Base-by-base conservation (phyloP, 2,888 invertebrate species). In the Drosophila picticornis region DNA sequence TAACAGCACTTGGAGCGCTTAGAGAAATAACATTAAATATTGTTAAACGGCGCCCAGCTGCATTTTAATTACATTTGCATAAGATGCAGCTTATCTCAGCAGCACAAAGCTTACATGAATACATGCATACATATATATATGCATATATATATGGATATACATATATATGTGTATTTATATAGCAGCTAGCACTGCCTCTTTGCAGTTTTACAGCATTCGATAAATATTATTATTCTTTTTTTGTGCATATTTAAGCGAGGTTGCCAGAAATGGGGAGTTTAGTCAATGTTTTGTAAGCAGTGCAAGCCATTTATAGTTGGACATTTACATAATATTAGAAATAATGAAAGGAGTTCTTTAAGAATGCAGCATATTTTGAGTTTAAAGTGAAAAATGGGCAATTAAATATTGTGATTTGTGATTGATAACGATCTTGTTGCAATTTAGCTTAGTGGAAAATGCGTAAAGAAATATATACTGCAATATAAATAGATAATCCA, bases 21-120 rank as follows among this genome's bases (percentile, higher is more conserved):
- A 73, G 61, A 55, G 69, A 63, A 72, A 79, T 76, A 72, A 82
- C 84, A 84, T 84, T 82, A 85, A 84, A 87, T 87, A 86, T 80
- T 85, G 85, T 84, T 76, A 84, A 85, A 83, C 70, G 75, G 84
- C 71, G 77, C 84, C 74, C 72, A 59, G 85, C 67, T 84, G 83
- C 85, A 85, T 87, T 84, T 86, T 85, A 85, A 85, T 85, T 85
- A 85, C 85, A 85, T 85, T 85, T 85, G 85, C 85, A 85, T 85
- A 85, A 85, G 85, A 85, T 72, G 74, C 87, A 85, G 85, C 85
- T 85, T 85, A 85, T 85, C 85, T 86, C 50, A 63, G 60, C 70
- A 56, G 76, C 59, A 27, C 65, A 66, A 13, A n/a, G n/a, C 11
- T 36, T 27, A n/a, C 38, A 36, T n/a, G n/a, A 19, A 27, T 27